phyloP scores from a whole-genome alignment of 2,888 invertebrate genomes.

The Nebria salina region DNA sequence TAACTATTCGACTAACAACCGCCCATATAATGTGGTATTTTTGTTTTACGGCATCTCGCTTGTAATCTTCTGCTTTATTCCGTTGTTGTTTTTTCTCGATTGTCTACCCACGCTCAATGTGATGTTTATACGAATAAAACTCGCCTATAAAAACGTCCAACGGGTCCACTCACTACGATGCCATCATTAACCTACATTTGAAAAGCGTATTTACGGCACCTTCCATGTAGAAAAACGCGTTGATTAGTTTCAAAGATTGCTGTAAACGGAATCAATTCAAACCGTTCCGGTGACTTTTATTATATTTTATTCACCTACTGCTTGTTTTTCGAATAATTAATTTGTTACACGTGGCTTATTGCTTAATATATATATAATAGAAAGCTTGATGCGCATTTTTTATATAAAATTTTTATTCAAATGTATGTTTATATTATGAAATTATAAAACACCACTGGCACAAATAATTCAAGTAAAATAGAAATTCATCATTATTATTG shows the following conservation, averaged over 20 bases:
- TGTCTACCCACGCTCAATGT: slow-evolving; percentile 35
- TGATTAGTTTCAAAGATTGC: not conserved
- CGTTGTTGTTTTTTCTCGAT: slow-evolving; percentile 24
- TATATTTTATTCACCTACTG: not conserved
- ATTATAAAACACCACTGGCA: no score
- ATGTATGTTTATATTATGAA: no score
- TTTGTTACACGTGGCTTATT: not conserved
- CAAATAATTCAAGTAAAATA: no score
- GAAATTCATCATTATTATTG: no score
- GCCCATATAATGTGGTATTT: slow-evolving; percentile 39
- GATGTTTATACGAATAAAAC: slow-evolving; percentile 31
- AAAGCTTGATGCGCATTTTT: no score
- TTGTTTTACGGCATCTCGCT: slow-evolving; percentile 34
- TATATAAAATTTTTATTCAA: no score
- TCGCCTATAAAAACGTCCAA: slow-evolving; percentile 2
- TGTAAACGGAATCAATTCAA: not conserved
- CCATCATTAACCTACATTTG: not conserved
- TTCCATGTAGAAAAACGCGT: not conserved
- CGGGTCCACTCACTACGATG: not conserved
- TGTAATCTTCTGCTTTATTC: slow-evolving; percentile 6
- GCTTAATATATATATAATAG: no score
- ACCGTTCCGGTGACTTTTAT: not conserved
- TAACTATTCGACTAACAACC: slow-evolving; percentile 34
- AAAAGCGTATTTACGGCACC: not conserved
- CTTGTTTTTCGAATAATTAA: not conserved